Evolutionary conservation across 2,797 vertebrate genomes (phyloP).

Genomic region (Cyprinella venusta): DNA sequence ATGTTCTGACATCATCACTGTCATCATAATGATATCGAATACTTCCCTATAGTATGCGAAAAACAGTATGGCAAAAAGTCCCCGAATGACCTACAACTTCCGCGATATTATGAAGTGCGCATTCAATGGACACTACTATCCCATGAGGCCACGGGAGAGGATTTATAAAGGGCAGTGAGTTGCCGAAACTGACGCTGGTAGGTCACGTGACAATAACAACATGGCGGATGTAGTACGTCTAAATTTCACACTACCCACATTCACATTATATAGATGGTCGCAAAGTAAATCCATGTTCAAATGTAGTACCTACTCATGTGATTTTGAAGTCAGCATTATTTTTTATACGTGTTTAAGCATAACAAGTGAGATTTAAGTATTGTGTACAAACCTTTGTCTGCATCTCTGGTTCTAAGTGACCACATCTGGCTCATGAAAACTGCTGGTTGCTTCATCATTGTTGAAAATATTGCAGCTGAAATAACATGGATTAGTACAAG

Average conservation of each 20-base stretch:
- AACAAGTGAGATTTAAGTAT: not conserved
- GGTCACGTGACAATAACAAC: too few species aligned
- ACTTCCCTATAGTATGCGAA: not conserved
- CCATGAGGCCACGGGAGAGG: too few species aligned
- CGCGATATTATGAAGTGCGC: not conserved
- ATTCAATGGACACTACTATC: too few species aligned
- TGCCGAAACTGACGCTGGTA: too few species aligned
- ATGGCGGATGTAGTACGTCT: too few species aligned
- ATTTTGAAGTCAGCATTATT: not conserved
- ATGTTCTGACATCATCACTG: not conserved
- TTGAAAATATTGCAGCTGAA: not conserved
- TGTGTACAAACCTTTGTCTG: not conserved
- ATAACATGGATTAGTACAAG: not conserved
- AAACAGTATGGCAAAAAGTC: not conserved
- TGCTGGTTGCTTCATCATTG: not conserved
- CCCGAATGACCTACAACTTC: too few species aligned
- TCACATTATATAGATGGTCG: not conserved
- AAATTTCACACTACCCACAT: too few species aligned
- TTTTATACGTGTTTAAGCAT: not conserved
- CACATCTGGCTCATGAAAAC: not conserved
- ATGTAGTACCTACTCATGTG: too few species aligned
- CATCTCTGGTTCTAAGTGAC: not conserved
- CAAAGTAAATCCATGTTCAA: not conserved
- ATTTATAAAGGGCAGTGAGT: too few species aligned
- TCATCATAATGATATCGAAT: not conserved